A percentile compares a stretch with the other conserved stretches of the same genome.
phyloP scores from a whole-genome alignment of 2,113 vertebrate species.

The Gymnobelideus leadbeateri region DNA sequence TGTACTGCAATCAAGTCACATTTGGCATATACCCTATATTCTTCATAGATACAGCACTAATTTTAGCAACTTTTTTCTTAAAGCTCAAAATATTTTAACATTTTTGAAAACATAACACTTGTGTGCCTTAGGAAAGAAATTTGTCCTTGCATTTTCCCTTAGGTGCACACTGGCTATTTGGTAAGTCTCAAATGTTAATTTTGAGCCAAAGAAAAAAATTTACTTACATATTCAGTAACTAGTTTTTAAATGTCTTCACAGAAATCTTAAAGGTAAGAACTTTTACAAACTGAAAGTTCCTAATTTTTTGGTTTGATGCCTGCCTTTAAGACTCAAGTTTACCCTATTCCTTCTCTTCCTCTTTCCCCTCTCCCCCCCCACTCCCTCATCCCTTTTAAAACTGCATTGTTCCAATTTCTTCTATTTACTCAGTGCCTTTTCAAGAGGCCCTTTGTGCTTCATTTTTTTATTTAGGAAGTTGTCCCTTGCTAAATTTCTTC shows the following conservation, averaged over 20 bases:
- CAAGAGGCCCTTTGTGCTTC: constrained; percentile 60
- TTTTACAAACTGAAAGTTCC: not conserved
- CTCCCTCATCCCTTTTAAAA: not conserved
- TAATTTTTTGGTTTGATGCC: constrained; percentile 32
- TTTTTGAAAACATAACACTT: constrained; percentile 44
- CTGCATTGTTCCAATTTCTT: constrained; percentile 59
- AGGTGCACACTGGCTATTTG: not conserved
- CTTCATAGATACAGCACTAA: not conserved
- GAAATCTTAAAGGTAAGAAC: constrained; percentile 48
- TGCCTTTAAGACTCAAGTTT: constrained; percentile 41
- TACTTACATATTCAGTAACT: not conserved
- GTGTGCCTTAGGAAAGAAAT: not conserved
- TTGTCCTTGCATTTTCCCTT: not conserved
- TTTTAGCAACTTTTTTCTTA: constrained; percentile 7
- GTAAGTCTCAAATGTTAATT: not conserved
- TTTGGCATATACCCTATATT: constrained; percentile 16
- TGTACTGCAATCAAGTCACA: not conserved
- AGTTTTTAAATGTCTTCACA: constrained; percentile 26
- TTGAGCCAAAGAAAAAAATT: constrained; percentile 9
- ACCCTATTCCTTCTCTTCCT: not conserved
- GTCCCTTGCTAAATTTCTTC: constrained; percentile 62
- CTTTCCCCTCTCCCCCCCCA: too few relatives aligned
- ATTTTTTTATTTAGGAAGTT: constrained; percentile 46
- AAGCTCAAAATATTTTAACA: constrained; percentile 48
- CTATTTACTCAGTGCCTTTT: constrained; percentile 60